Conservation (phyloP, 2,113 vertebrate genomes). For the Reinhardtius hippoglossoides region DNA sequence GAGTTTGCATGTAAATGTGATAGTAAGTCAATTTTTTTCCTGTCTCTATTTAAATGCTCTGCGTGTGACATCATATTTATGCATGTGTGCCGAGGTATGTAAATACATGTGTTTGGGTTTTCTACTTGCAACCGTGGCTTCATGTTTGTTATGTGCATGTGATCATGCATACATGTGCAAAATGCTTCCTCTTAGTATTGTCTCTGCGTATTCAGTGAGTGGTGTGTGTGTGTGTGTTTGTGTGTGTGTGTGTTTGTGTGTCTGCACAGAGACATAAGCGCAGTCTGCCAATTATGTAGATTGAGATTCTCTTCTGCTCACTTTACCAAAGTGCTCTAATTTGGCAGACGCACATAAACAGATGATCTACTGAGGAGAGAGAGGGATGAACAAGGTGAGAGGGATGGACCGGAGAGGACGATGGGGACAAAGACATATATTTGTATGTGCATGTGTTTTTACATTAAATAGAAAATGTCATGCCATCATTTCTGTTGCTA, state of each 20-base stretch:
- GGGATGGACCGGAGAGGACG: slow-evolving; percentile 42
- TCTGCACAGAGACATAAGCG: slow-evolving; percentile 42
- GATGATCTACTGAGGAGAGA: slow-evolving; percentile 75
- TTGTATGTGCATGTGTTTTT: neutral
- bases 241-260: slow-evolving; percentile 13
- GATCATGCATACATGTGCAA: slow-evolving; percentile 8
- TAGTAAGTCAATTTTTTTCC: neutral
- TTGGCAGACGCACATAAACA: slow-evolving; percentile 79
- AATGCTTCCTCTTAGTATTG: slow-evolving; percentile 2
- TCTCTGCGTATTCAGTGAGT: neutral
- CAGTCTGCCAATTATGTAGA: slow-evolving; percentile 78
- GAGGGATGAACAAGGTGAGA: slow-evolving; percentile 56
- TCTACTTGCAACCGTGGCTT: neutral
- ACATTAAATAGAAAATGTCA: neutral
- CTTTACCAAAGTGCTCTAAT: slow-evolving; percentile 82
- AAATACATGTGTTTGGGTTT: neutral
- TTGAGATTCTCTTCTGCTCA: slow-evolving; percentile 75
- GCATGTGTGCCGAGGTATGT: neutral
- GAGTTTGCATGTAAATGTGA: neutral
- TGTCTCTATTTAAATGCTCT: neutral
- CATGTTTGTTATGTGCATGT: neutral
- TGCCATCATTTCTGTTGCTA: neutral
- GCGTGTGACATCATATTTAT: slow-evolving; percentile 4
- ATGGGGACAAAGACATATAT: slow-evolving; percentile 18
- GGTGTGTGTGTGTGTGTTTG: neutral